phyloP scores from a whole-genome alignment of 2,888 invertebrate species.

The Sepioteuthis lessoniana region DNA sequence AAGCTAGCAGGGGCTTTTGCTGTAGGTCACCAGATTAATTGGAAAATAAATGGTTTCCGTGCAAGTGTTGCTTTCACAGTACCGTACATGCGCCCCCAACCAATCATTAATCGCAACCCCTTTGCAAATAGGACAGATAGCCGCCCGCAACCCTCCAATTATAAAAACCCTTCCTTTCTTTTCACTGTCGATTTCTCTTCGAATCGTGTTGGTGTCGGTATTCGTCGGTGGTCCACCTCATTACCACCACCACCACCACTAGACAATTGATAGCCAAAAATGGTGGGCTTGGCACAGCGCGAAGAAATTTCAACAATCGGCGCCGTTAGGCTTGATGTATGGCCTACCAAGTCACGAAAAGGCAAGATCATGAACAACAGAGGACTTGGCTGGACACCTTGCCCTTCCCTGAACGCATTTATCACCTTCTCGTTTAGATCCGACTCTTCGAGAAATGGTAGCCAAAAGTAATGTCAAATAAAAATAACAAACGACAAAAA shows the following conservation, averaged over 20 bases:
- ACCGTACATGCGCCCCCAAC: too few species aligned
- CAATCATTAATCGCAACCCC: background rate
- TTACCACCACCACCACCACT: background rate
- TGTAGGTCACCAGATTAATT: background rate
- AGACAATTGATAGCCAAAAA: background rate
- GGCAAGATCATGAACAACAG: background rate
- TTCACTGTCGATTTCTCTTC: background rate
- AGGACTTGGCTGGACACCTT: background rate
- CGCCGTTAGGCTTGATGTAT: background rate
- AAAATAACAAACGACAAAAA: background rate
- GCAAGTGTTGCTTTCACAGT: background rate
- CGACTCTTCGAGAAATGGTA: background rate
- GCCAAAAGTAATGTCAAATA: background rate
- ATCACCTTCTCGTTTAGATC: background rate
- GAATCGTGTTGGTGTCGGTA: background rate
- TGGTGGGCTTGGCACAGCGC: background rate
- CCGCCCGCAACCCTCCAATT: background rate
- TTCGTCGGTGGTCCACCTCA: background rate
- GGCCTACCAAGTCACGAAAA: background rate
- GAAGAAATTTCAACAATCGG: background rate
- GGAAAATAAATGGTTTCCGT: background rate
- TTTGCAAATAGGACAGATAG: background rate
- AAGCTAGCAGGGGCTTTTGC: background rate
- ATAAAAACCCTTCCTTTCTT: background rate
- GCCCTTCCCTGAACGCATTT: background rate